These are phyloP conservation scores for Thalassaphorura encarpata DNA, from an alignment of 1,140 invertebrate genomes.

Conservation along the genomic window DNA sequence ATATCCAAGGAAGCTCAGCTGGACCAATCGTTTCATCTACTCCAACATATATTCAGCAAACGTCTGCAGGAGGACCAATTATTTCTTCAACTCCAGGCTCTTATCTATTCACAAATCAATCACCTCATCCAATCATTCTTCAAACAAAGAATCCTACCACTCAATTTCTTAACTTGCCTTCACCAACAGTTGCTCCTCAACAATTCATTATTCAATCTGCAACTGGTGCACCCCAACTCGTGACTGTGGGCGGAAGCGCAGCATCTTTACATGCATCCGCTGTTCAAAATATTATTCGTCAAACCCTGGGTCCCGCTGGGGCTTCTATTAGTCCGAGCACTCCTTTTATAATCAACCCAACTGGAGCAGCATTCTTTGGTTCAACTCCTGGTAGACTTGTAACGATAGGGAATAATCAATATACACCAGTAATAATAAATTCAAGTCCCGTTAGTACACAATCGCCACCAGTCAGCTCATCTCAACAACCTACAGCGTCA, in stretches of 20 bases:
- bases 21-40: too few species aligned
- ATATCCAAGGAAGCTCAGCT: too few species aligned
- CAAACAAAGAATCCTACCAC: conserved; percentile 5
- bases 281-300: conserved; percentile 24
- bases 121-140: not conserved
- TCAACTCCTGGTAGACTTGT: too few species aligned
- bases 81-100: conserved; percentile 10
- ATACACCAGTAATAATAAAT: too few species aligned
- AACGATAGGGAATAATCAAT: too few species aligned
- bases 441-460: too few species aligned
- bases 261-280: conserved; percentile 11
- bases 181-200: not conserved
- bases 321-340: not conserved
- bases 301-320: not conserved
- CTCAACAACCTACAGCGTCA: too few species aligned
- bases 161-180: conserved; percentile 8
- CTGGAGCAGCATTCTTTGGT: too few species aligned
- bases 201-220: conserved; percentile 15
- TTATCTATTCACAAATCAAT: conserved; percentile 2
- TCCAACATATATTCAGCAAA: not conserved
- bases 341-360: too few species aligned
- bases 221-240: conserved; percentile 15
- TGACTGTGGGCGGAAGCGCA: conserved; percentile 5
- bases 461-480: too few species aligned
- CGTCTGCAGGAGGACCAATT: not conserved